Evolutionary conservation across 2,888 invertebrate species (phyloP).

Genomic region (Eupelmus urozonus): DNA sequence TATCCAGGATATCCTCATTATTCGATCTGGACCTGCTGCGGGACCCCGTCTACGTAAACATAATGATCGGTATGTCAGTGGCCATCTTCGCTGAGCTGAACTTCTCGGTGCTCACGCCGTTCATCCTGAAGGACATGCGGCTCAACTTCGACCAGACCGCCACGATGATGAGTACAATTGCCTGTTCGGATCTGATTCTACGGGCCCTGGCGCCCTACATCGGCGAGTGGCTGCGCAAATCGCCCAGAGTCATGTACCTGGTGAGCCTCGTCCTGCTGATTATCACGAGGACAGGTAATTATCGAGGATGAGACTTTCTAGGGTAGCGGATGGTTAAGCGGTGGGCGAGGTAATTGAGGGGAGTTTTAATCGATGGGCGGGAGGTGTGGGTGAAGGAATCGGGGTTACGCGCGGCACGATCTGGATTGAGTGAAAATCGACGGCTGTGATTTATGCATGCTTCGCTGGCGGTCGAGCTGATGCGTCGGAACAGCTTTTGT

Average conservation of each 20-base stretch:
- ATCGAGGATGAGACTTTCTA: background rate
- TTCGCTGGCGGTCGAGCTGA: too few species aligned
- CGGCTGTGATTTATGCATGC: too few species aligned
- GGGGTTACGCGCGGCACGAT: too few species aligned
- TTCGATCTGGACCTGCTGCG: slow-evolving; percentile 84
- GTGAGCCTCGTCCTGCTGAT: slow-evolving; percentile 81
- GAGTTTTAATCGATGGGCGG: too few species aligned
- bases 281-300: slow-evolving; percentile 81
- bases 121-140: slow-evolving; percentile 83
- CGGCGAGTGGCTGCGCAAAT: slow-evolving; percentile 81
- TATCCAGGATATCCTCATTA: too few species aligned
- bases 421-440: too few species aligned
- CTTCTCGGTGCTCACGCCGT: slow-evolving; percentile 83
- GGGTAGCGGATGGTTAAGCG: too few species aligned
- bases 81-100: slow-evolving; percentile 85
- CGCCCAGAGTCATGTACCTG: slow-evolving; percentile 83
- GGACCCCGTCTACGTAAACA: slow-evolving; percentile 84
- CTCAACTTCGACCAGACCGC: slow-evolving; percentile 81
- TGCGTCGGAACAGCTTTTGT: too few species aligned
- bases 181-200: slow-evolving; percentile 80
- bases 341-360: too few species aligned
- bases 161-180: slow-evolving; percentile 82
- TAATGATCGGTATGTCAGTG: slow-evolving; percentile 83
- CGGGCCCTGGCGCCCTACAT: slow-evolving; percentile 83
- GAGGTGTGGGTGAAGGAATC: too few species aligned